These are phyloP conservation scores for Babyrousa celebensis DNA, from an alignment of 2,797 vertebrate species.

Conservation along the genomic window DNA sequence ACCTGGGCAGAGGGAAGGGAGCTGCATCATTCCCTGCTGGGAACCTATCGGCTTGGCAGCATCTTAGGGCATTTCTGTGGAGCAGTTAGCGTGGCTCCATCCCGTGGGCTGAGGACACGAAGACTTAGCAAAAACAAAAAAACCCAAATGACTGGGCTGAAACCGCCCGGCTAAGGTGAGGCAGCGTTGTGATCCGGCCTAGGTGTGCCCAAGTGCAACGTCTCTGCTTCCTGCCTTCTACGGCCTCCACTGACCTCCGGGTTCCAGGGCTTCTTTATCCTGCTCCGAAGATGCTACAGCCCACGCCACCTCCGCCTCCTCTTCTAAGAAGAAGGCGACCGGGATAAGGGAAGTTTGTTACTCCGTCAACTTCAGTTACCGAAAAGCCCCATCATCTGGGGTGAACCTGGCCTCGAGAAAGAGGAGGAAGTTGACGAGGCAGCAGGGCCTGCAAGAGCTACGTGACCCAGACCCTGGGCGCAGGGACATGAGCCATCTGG, in stretches of 20 bases:
- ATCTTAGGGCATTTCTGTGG: not conserved
- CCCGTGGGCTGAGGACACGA: not conserved
- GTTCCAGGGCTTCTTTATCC: not conserved
- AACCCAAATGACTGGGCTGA: conserved; percentile 71
- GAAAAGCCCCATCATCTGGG: not conserved
- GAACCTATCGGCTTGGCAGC: not conserved
- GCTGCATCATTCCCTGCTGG: not conserved
- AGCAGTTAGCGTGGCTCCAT: not conserved
- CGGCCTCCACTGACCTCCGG: not conserved
- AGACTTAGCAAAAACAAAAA: not conserved
- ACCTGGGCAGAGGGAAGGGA: not conserved
- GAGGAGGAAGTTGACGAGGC: not conserved
- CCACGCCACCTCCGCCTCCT: not conserved
- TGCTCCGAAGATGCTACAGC: not conserved
- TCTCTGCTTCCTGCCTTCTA: not conserved
- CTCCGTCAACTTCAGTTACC: not conserved
- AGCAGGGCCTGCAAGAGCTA: not conserved
- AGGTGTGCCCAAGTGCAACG: conserved; percentile 24
- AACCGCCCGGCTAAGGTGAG: conserved; percentile 35
- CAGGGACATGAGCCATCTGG: not conserved
- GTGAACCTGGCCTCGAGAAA: conserved; percentile 27
- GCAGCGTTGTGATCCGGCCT: conserved; percentile 67
- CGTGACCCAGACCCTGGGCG: not conserved
- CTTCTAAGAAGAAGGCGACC: not conserved
- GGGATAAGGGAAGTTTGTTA: not conserved